phyloP scores from a whole-genome alignment of 2,797 vertebrate genomes.

The Cyclura pinguis region DNA sequence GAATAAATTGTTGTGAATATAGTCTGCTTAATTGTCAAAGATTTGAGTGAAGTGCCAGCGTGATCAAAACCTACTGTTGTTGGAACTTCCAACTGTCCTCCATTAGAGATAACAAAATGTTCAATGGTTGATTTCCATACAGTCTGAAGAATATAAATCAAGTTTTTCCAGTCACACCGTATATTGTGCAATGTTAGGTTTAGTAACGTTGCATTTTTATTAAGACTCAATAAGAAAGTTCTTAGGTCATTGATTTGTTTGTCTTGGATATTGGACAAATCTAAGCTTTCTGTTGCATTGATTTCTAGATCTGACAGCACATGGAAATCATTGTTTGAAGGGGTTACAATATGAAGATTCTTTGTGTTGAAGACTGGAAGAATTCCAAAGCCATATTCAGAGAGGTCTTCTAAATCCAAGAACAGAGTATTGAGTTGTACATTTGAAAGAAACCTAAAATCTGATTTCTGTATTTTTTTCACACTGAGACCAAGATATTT shows the following conservation, averaged over 20 bases:
- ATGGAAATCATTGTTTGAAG: constrained; percentile 60
- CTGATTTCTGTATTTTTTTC: constrained; percentile 68
- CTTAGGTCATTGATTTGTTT: constrained; percentile 48
- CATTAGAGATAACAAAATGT: constrained; percentile 71
- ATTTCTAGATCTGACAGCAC: constrained; percentile 75
- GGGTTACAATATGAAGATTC: constrained; percentile 63
- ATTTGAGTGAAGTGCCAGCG: constrained; percentile 71
- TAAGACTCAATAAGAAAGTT: constrained; percentile 57
- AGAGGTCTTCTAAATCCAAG: constrained; percentile 66
- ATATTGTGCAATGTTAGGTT: constrained; percentile 81
- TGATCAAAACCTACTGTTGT: constrained; percentile 38
- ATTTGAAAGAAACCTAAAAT: constrained; percentile 78
- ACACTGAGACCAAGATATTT: constrained; percentile 82
- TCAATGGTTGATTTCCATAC: constrained; percentile 78
- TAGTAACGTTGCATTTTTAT: constrained; percentile 70
- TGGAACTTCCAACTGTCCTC: constrained; percentile 44
- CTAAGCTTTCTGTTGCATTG: constrained; percentile 79
- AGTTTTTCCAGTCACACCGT: constrained; percentile 74
- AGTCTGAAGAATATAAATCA: constrained; percentile 71
- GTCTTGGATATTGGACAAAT: constrained; percentile 79
- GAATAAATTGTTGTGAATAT: constrained; percentile 55
- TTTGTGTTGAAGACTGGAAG: constrained; percentile 63
- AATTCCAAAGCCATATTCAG: constrained; percentile 70
- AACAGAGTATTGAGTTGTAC: constrained; percentile 74
- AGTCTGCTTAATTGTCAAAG: constrained; percentile 67